A percentile compares a stretch with the other conserved stretches of the same genome.
phyloP scores from a whole-genome alignment of 2,113 vertebrate species.

The Misgurnus mizolepis region DNA sequence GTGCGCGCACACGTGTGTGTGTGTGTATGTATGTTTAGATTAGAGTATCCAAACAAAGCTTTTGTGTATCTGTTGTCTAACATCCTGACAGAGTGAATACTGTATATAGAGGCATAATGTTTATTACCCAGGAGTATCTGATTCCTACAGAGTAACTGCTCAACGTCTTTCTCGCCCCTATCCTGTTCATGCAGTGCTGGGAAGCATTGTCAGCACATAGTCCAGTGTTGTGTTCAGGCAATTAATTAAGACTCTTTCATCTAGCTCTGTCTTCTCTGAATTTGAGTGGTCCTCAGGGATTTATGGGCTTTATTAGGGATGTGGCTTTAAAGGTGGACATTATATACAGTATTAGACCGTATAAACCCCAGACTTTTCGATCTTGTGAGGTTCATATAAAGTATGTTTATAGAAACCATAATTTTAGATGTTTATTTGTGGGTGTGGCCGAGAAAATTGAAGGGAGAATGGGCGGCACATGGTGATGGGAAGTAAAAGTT shows the following conservation, averaged over 20 bases:
- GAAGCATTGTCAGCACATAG: conserved; percentile 53
- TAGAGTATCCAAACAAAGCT: neutral
- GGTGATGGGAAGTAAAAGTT: conserved; percentile 58
- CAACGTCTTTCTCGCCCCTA: conserved; percentile 52
- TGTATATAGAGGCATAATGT: conserved; percentile 12
- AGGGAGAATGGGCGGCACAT: conserved; percentile 38
- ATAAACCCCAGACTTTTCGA: neutral
- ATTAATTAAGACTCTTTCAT: conserved; percentile 49
- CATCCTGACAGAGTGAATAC: neutral
- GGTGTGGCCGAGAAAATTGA: conserved; percentile 42
- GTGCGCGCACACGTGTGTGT: neutral
- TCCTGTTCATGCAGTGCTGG: conserved; percentile 50
- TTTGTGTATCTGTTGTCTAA: neutral
- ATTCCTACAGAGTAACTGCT: conserved; percentile 45
- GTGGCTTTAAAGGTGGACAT: conserved; percentile 11
- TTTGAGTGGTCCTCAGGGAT: neutral
- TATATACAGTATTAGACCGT: neutral
- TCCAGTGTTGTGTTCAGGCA: conserved; percentile 42
- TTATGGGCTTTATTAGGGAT: conserved; percentile 8
- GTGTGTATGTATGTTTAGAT: neutral
- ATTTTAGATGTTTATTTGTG: conserved; percentile 29
- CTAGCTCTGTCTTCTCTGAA: conserved; percentile 25
- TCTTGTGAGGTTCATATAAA: conserved; percentile 14
- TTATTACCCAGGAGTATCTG: conserved; percentile 34
- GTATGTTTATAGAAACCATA: conserved; percentile 24